A percentile compares a stretch with the other conserved stretches of the same genome.
Conservation (phyloP, 2,888 invertebrate species). For the Yponomeuta cagnagella region DNA sequence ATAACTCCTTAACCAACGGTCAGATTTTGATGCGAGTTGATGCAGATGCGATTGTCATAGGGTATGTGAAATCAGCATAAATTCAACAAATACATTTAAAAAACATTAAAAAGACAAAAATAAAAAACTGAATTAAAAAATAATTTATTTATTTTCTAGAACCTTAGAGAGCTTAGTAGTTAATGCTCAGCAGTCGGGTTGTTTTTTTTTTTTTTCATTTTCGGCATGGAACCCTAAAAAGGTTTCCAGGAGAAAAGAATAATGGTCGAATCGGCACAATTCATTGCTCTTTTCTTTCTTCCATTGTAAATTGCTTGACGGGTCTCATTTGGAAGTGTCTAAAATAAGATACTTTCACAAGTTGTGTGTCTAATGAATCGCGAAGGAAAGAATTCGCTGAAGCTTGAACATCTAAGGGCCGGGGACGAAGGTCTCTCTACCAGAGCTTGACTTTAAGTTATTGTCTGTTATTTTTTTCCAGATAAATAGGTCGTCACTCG, state of each 20-base stretch:
- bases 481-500: background rate
- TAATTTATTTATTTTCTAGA: too few species aligned
- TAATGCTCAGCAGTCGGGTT: too few species aligned
- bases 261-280: conserved; percentile 9
- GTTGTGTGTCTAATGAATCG: conserved; percentile 10
- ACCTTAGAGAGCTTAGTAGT: too few species aligned
- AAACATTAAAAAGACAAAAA: too few species aligned
- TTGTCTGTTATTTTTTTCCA: background rate
- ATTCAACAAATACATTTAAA: too few species aligned
- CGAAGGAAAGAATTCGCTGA: background rate
- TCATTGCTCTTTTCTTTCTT: background rate
- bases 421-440: background rate
- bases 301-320: conserved; percentile 15
- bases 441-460: background rate
- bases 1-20: too few species aligned
- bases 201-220: background rate
- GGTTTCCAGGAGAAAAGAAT: conserved; percentile 4
- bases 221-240: background rate
- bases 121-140: too few species aligned
- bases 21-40: too few species aligned
- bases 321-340: conserved; percentile 10
- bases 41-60: too few species aligned
- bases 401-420: conserved; percentile 3
- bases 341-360: conserved; percentile 11
- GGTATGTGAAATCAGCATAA: too few species aligned